A percentile compares a stretch with the other conserved stretches of the same genome.
These are phyloP conservation scores for Galendromus occidentalis DNA, from an alignment of 1,140 invertebrate genomes.

Conservation along the genomic window DNA sequence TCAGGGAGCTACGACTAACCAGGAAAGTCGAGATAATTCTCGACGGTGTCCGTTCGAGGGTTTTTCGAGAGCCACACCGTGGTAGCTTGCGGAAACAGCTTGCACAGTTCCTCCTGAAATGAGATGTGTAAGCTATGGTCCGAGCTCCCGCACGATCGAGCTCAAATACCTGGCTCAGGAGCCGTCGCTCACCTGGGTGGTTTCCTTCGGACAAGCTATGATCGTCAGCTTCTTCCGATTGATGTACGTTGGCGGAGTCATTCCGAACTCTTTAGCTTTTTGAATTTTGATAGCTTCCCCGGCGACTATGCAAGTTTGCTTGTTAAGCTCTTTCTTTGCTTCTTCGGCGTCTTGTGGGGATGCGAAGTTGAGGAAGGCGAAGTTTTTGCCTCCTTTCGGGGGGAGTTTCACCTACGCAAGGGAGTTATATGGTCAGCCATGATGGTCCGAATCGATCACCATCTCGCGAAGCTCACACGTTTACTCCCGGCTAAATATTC, in stretches of 20 bases:
- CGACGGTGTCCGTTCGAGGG: not conserved
- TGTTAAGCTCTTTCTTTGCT: not conserved
- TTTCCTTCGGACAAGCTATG: slow-evolving; percentile 1
- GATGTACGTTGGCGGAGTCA: not conserved
- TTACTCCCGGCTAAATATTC: too few relatives aligned
- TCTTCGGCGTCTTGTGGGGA: not conserved
- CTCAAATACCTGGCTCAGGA: too few relatives aligned
- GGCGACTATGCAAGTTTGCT: not conserved
- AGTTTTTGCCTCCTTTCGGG: not conserved
- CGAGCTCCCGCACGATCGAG: too few relatives aligned
- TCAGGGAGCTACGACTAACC: not conserved
- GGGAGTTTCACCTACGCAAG: not conserved
- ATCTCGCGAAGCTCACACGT: too few relatives aligned
- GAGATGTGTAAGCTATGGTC: too few relatives aligned
- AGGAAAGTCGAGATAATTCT: not conserved
- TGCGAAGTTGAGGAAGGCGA: not conserved
- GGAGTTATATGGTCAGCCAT: too few relatives aligned
- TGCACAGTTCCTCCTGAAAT: slow-evolving; percentile 3
- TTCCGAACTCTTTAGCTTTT: not conserved
- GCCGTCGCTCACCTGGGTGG: not conserved
- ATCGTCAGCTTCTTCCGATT: not conserved
- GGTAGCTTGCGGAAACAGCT: not conserved
- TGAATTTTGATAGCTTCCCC: not conserved
- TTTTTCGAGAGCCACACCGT: slow-evolving; percentile 7
- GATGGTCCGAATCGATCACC: too few relatives aligned